phyloP scores from a whole-genome alignment of 53 echinoderm and acorn worm species.

The Henricia sp. region DNA sequence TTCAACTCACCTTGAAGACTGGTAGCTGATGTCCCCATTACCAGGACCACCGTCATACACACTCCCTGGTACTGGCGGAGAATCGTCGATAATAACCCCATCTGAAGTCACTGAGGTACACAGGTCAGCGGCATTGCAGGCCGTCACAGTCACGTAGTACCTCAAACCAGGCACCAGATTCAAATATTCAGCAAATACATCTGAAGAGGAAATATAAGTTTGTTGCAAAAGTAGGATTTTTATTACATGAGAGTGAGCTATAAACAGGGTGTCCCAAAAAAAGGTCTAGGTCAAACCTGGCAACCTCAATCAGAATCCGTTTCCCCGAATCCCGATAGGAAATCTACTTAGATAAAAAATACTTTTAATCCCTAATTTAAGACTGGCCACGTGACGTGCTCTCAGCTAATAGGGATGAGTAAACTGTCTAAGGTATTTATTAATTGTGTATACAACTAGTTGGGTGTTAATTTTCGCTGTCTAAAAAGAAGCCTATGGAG shows the following conservation, averaged over 20 bases:
- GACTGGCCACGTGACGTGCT: too few relatives aligned
- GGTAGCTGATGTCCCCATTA: slow-evolving; percentile 50
- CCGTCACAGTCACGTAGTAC: slow-evolving; percentile 54
- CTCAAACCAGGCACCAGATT: slow-evolving; percentile 33
- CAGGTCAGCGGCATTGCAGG: slow-evolving; percentile 68
- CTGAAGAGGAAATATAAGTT: background rate
- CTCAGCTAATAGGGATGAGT: too few relatives aligned
- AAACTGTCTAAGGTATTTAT: too few relatives aligned
- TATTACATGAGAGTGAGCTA: background rate
- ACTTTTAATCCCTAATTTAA: too few relatives aligned
- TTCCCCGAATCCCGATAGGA: background rate
- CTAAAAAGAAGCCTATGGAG: too few relatives aligned
- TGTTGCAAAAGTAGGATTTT: background rate
- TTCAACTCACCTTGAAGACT: slow-evolving; percentile 48
- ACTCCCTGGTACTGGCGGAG: slow-evolving; percentile 42
- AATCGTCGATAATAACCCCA: slow-evolving; percentile 59
- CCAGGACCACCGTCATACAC: slow-evolving; percentile 56
- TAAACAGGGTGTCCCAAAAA: background rate
- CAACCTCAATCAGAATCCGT: background rate
- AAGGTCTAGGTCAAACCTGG: background rate
- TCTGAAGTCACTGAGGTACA: slow-evolving; percentile 66
- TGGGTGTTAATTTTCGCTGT: too few relatives aligned
- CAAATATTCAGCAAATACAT: slow-evolving; percentile 7
- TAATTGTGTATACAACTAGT: too few relatives aligned
- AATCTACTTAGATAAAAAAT: background rate